Evolutionary conservation across 1,140 invertebrate species (phyloP).

Genomic region (Venturia canescens): DNA sequence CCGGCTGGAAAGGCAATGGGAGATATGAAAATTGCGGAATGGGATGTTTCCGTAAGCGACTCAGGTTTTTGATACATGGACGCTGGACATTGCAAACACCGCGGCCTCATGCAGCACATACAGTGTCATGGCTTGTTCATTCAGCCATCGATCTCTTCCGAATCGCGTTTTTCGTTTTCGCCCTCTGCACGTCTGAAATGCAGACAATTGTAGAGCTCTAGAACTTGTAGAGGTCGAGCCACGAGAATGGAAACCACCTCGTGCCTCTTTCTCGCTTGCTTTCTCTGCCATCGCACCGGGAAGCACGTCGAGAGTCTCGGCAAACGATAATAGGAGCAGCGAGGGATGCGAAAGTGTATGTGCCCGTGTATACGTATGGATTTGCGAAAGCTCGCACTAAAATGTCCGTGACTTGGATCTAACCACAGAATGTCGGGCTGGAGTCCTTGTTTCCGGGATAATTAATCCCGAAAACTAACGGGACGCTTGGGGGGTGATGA

Average conservation of each 20-base stretch:
- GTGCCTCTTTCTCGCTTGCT: background rate
- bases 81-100: background rate
- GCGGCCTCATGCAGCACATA: background rate
- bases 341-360: conserved; percentile 30
- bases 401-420: conserved; percentile 39
- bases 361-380: background rate
- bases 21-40: conserved; percentile 59
- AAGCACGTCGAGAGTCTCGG: conserved; percentile 36
- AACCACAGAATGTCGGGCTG: conserved; percentile 40
- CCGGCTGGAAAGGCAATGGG: conserved; percentile 52
- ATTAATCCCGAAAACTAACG: conserved; percentile 72
- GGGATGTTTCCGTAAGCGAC: conserved; percentile 49
- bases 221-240: conserved; percentile 1
- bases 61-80: background rate
- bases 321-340: conserved; percentile 68
- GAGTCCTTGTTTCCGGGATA: conserved; percentile 66
- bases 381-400: conserved; percentile 34
- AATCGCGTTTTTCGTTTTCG: background rate
- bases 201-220: background rate
- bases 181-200: background rate
- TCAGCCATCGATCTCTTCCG: conserved; percentile 1
- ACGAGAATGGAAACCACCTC: conserved; percentile 23
- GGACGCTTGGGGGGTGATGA: conserved; percentile 42
- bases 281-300: conserved; percentile 6
- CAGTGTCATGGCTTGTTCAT: conserved; percentile 7